Evolutionary conservation across 1,140 invertebrate genomes (phyloP).

Genomic region (Aphelinus atriplicis): DNA sequence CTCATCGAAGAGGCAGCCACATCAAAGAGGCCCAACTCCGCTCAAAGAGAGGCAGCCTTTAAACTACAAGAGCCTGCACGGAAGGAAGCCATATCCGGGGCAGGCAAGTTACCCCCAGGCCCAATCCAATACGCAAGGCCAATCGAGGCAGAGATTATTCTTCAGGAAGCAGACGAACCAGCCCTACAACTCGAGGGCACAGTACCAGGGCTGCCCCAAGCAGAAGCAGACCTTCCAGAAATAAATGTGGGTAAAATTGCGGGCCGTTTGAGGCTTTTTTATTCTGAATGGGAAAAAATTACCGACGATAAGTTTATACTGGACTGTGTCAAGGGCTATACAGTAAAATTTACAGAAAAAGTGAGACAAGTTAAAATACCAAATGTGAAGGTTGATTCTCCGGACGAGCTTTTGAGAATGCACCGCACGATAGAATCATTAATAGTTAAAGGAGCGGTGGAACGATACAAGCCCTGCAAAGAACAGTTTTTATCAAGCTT

Average conservation of each 20-base stretch:
- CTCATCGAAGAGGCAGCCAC: not conserved
- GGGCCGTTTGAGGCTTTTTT: not conserved
- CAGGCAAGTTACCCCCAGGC: not conserved
- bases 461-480: not conserved
- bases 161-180: not conserved
- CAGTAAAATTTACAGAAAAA: not conserved
- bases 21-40: not conserved
- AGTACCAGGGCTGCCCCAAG: not conserved
- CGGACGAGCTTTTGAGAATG: no score
- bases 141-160: not conserved
- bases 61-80: not conserved
- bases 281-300: not conserved
- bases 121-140: not conserved
- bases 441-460: not conserved
- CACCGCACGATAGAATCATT: not conserved
- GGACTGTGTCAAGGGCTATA: not conserved
- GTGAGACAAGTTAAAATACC: not conserved
- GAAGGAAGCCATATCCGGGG: not conserved
- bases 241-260: not conserved
- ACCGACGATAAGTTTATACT: not conserved
- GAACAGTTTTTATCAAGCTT: conserved; percentile 3
- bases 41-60: not conserved
- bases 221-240: not conserved
- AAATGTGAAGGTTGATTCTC: not conserved
- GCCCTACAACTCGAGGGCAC: not conserved